Base-by-base conservation (phyloP, 2,797 vertebrate species). In the Austrolebias charrua region DNA sequence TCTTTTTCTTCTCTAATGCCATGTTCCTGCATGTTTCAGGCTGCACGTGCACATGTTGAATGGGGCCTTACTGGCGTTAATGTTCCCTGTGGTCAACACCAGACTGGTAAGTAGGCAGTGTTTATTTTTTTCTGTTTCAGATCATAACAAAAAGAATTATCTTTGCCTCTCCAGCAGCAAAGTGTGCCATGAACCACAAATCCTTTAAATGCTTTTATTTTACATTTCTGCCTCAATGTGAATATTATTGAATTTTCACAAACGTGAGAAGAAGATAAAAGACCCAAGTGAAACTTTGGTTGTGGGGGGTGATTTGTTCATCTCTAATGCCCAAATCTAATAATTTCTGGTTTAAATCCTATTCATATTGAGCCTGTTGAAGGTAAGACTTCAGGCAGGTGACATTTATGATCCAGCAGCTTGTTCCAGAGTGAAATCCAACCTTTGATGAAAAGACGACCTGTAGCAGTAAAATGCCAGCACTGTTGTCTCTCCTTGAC, bases 21-120 rank as follows among this genome's bases (percentile, higher is more conserved):
- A 68, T 55, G 5, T 4, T 10, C 20, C 16, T 63, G 29, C 69
- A 8, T 83, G 35, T 79, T 79, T 28, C 86, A 99, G 98, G 90
- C 86, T 99, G 48, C 98, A 99, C 86, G 96, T 99, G 84, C 97
- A 99, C 68, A 99, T 99, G 97, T 76, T 99, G 74, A 99, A 99
- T 46, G 98, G 98, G 2, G 98, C 98, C 0, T 91, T 99, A 24
- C 77, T 99, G 79, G 97, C 97, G 6, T 73, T 99, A 76, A 91
- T 98, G 72, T 99, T 99, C 75, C 98, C 98, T 19, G 96, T 99
- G 28, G 95, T 99, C 83, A 99, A 99, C 86, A 99, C 98, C 1
- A 92, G 98, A 69, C 86, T 99, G 94, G 98, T 99, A 86, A 95
- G 96, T 95, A 71, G 63, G 15, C 52, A 1, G 19, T 11, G 18